Conservation (phyloP, 2,888 invertebrate species). For the Chrysolina oricalcia region DNA sequence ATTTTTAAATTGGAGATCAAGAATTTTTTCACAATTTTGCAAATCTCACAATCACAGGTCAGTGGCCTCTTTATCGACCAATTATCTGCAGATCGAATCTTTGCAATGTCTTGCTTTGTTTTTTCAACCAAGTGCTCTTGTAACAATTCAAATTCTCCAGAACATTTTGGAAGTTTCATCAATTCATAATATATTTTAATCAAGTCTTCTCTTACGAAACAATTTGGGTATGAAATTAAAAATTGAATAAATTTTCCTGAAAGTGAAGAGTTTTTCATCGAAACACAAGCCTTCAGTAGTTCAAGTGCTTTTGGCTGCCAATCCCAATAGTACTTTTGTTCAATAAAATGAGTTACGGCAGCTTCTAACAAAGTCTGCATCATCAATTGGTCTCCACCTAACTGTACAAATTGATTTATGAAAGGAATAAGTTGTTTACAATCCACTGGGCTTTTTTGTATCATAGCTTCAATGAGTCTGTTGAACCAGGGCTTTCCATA, state of each 20-base stretch:
- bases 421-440: background rate
- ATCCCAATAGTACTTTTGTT: background rate
- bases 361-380: background rate
- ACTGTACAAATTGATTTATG: background rate
- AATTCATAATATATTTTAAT: background rate
- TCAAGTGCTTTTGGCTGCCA: background rate
- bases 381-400: background rate
- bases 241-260: background rate
- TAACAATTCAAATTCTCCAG: background rate
- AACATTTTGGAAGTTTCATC: background rate
- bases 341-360: background rate
- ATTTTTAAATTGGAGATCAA: background rate
- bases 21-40: background rate
- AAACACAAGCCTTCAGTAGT: background rate
- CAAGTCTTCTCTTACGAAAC: background rate
- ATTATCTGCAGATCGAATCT: background rate
- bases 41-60: constrained; percentile 3
- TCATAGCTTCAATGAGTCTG: background rate
- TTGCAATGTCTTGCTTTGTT: background rate
- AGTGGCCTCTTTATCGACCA: background rate
- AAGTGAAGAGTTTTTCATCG: background rate
- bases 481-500: constrained; percentile 4
- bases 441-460: background rate
- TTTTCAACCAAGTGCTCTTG: background rate
- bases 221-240: background rate